Conservation (phyloP, 2,888 invertebrate species). For the Lasioglossum oenotherae region DNA sequence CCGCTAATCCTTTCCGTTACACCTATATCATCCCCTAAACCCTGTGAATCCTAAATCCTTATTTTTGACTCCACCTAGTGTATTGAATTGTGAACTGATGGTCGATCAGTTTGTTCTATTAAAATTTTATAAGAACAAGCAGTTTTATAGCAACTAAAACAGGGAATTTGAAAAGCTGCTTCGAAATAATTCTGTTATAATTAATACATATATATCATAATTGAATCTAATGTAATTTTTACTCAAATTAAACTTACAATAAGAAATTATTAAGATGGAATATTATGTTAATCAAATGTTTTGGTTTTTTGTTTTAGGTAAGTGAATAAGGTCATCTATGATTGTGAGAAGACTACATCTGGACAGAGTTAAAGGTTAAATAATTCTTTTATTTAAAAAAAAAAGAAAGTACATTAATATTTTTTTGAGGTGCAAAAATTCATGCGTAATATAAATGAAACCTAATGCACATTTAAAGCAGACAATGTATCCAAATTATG, state of each 20-base stretch:
- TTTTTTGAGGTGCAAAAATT: background rate
- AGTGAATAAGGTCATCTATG: constrained; percentile 54
- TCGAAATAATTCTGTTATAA: background rate
- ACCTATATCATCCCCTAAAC: background rate
- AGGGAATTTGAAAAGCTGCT: background rate
- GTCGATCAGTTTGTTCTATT: background rate
- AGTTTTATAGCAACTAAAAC: background rate
- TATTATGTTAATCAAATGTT: background rate
- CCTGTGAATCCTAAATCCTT: background rate
- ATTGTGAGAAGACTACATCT: background rate
- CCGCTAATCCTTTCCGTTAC: background rate
- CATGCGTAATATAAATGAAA: background rate
- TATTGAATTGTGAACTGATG: background rate
- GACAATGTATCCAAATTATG: background rate
- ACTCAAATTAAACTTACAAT: background rate
- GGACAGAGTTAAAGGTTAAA: background rate
- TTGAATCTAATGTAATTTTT: no score
- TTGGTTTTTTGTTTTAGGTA: constrained; percentile 74
- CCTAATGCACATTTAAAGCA: background rate
- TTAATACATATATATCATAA: no score
- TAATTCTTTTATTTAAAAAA: background rate
- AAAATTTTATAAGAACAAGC: background rate
- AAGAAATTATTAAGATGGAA: background rate
- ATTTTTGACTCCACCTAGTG: background rate
- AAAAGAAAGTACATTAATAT: background rate